A percentile compares a stretch with the other conserved stretches of the same genome.
phyloP scores from a whole-genome alignment of 2,113 vertebrate species.

The Apodemus speciosus region DNA sequence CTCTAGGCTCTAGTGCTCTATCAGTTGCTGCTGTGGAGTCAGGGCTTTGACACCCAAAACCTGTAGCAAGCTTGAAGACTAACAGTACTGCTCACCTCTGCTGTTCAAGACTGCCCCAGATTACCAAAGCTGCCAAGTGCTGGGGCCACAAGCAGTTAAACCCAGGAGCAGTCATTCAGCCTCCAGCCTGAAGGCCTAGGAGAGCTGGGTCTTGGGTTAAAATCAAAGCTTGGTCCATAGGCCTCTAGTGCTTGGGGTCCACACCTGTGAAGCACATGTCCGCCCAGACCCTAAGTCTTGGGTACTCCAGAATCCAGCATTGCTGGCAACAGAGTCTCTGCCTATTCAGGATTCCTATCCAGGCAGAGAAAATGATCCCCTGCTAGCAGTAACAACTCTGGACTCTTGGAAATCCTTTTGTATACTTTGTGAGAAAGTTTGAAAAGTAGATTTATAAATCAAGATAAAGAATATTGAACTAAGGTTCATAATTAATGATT shows the following conservation, averaged over 20 bases:
- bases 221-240: neutral
- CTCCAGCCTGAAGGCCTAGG: neutral
- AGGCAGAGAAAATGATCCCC: neutral
- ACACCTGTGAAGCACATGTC: too few relatives aligned
- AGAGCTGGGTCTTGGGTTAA: neutral
- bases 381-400: neutral
- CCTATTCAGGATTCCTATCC: neutral
- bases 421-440: slow-evolving; percentile 24
- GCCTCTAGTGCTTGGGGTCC: neutral
- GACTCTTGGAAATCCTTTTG: neutral
- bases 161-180: neutral
- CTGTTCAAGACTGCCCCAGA: neutral
- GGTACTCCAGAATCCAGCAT: neutral
- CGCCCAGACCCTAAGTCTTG: neutral
- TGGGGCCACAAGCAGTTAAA: neutral
- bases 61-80: neutral
- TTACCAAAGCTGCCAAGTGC: neutral
- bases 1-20: neutral
- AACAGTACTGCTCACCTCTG: neutral
- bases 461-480: slow-evolving; percentile 38
- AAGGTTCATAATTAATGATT: neutral
- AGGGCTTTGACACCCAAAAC: too few relatives aligned
- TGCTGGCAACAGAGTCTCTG: neutral
- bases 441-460: slow-evolving; percentile 31
- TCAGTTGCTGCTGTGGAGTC: neutral